Evolutionary conservation across 2,797 vertebrate genomes (phyloP).

Genomic region (Holocentrus rufus): DNA sequence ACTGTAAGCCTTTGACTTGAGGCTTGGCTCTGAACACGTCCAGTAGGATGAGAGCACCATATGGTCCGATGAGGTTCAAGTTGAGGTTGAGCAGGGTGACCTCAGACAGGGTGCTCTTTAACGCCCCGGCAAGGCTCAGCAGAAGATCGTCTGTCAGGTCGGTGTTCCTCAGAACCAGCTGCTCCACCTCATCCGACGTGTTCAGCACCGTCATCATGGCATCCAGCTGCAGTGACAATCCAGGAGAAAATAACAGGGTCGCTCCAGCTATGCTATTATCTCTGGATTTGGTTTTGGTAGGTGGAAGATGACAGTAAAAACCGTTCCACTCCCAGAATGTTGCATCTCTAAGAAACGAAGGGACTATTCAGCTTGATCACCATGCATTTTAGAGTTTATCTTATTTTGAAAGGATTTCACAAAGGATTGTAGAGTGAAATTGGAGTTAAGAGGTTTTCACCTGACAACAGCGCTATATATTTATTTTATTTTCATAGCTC

Average conservation of each 20-base stretch:
- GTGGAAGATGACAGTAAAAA: not conserved
- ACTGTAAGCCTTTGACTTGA: slow-evolving; percentile 82
- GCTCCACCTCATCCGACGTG: slow-evolving; percentile 82
- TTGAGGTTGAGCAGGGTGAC: slow-evolving; percentile 86
- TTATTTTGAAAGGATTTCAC: slow-evolving; percentile 13
- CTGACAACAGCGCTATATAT: not conserved
- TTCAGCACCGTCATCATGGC: slow-evolving; percentile 80
- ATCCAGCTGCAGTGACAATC: slow-evolving; percentile 72
- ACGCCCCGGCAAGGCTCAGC: slow-evolving; percentile 70
- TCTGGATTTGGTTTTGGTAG: slow-evolving; percentile 6
- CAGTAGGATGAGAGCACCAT: slow-evolving; percentile 80
- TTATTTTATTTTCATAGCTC: slow-evolving; percentile 3
- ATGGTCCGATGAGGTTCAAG: slow-evolving; percentile 84
- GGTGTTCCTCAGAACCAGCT: slow-evolving; percentile 86
- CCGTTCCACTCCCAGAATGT: not conserved
- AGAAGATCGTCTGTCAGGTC: slow-evolving; percentile 84
- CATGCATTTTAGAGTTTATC: slow-evolving; percentile 13
- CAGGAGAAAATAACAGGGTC: not conserved
- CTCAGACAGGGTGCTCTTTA: slow-evolving; percentile 80
- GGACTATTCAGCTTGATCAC: not conserved
- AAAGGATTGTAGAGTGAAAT: slow-evolving; percentile 4
- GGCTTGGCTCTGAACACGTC: slow-evolving; percentile 81
- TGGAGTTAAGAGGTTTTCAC: not conserved
- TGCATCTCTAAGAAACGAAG: no score
- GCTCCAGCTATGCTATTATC: not conserved